Conservation (phyloP, 2,797 vertebrate genomes). For the Tapera naevia region DNA sequence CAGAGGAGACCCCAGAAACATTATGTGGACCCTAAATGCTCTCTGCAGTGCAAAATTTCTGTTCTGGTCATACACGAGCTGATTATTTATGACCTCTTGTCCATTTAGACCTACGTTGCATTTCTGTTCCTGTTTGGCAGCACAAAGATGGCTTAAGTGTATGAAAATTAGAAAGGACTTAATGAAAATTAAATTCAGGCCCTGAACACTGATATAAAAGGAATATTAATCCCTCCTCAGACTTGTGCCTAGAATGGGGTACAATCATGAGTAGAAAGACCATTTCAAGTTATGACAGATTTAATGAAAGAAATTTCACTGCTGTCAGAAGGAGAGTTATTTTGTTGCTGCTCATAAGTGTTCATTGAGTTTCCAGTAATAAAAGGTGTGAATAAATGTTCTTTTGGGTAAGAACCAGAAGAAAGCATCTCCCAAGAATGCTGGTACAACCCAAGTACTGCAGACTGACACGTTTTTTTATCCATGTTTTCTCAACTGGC, state of each 20-base stretch:
- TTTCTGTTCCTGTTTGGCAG: neutral
- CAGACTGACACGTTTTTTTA: fast-evolving
- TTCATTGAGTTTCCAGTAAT: neutral
- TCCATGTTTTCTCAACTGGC: neutral
- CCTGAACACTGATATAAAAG: neutral
- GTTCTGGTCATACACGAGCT: neutral
- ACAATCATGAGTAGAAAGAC: neutral
- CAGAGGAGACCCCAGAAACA: neutral
- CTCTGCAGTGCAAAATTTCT: neutral
- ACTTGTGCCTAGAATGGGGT: neutral
- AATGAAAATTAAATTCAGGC: neutral
- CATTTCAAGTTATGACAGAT: neutral
- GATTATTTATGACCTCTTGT: neutral
- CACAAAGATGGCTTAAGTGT: neutral
- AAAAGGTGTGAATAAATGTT: neutral
- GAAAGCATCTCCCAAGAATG: neutral
- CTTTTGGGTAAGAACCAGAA: neutral
- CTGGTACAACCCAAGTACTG: neutral
- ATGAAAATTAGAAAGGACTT: neutral
- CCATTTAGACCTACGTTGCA: neutral
- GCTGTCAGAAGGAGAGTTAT: neutral
- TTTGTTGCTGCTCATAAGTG: neutral
- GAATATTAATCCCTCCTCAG: neutral
- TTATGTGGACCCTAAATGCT: fast-evolving
- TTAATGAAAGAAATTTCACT: neutral